Evolutionary conservation across 2,113 vertebrate species (phyloP).

Genomic region (Centropus bengalensis): DNA sequence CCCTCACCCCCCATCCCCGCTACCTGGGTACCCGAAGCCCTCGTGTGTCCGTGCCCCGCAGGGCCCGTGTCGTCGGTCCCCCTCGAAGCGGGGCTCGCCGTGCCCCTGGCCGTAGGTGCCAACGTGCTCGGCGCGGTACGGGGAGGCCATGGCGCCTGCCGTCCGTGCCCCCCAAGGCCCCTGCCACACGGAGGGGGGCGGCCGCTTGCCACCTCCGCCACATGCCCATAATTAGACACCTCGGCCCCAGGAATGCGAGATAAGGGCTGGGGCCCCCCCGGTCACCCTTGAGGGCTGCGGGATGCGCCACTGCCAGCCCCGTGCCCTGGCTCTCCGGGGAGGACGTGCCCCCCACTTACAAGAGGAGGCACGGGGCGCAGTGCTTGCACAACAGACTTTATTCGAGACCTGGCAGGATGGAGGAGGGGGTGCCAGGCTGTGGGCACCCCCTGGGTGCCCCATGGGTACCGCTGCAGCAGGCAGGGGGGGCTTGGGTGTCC

Average conservation of each 20-base stretch:
- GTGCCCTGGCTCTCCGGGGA: fast-evolving
- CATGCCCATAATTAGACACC: conserved; percentile 71
- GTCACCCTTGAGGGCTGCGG: background rate
- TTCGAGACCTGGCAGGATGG: conserved; percentile 24
- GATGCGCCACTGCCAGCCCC: background rate
- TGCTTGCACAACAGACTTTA: conserved; percentile 42
- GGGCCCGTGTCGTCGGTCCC: background rate
- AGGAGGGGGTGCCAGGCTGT: background rate
- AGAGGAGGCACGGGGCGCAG: background rate
- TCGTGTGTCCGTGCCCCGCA: conserved; percentile 55
- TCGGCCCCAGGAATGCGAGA: conserved; percentile 55
- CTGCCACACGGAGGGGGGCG: background rate
- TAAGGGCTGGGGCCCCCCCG: conserved; percentile 13
- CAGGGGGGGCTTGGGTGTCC: background rate
- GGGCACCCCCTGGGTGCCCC: background rate
- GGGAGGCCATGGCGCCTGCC: conserved; percentile 69
- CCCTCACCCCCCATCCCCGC: fast-evolving
- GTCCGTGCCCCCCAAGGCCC: background rate
- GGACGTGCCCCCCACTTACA: background rate
- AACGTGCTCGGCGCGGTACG: conserved; percentile 68
- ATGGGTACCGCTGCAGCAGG: fast-evolving
- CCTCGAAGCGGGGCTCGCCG: conserved; percentile 57
- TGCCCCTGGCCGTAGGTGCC: conserved; percentile 65
- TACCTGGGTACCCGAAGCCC: conserved; percentile 70
- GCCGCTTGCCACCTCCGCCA: background rate